phyloP scores from a whole-genome alignment of 2,113 vertebrate genomes.

The Protobothrops mucrosquamatus region DNA sequence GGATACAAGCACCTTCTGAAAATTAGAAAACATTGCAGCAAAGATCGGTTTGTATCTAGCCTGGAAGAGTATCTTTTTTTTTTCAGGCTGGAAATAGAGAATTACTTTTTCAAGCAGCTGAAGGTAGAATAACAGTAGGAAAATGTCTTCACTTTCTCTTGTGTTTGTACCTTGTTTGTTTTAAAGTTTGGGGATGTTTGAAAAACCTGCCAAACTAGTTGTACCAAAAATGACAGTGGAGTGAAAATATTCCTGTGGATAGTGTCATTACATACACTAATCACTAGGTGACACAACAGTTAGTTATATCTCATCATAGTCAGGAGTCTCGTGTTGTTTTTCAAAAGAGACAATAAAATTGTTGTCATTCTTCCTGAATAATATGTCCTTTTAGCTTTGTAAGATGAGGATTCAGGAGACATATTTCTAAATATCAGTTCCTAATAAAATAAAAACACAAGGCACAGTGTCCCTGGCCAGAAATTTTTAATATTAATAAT shows the following conservation, averaged over 20 bases:
- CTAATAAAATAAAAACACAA: background rate
- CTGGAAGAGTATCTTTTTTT: background rate
- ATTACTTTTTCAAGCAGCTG: background rate
- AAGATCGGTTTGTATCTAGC: background rate
- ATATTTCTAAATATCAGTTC: background rate
- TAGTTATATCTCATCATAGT: background rate
- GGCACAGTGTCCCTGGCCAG: background rate
- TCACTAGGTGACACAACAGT: background rate
- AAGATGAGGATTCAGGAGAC: background rate
- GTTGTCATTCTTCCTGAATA: background rate
- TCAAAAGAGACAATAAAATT: background rate
- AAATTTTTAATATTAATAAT: background rate
- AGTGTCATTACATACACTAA: background rate
- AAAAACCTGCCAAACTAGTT: background rate
- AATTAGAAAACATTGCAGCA: background rate
- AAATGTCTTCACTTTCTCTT: background rate
- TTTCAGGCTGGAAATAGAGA: background rate
- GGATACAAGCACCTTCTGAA: background rate
- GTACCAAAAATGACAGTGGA: background rate
- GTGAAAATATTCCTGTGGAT: background rate
- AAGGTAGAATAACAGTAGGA: background rate
- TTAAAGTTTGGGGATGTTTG: background rate
- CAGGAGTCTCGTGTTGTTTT: background rate
- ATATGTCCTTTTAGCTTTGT: background rate
- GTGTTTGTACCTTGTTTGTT: background rate